A percentile compares a stretch with the other conserved stretches of the same genome.
These are phyloP conservation scores for Catotricha subobsoleta DNA, from an alignment of 2,888 invertebrate species.

Conservation along the genomic window DNA sequence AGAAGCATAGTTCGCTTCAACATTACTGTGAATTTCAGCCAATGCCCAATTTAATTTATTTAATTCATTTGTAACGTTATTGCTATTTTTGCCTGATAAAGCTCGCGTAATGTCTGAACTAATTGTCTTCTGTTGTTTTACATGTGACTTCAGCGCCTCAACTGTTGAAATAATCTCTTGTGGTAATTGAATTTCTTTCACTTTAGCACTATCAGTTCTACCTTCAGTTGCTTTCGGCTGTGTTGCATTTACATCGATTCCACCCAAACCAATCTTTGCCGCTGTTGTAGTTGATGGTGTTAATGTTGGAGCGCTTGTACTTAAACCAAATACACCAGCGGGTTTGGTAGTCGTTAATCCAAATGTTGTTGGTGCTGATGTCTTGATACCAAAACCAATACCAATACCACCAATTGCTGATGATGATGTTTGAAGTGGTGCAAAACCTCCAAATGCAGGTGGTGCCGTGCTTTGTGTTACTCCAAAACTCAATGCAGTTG, in stretches of 20 bases:
- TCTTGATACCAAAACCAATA: too few species aligned
- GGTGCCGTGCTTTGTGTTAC: not conserved
- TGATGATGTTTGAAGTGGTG: slow-evolving; percentile 4
- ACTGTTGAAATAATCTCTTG: slow-evolving; percentile 61
- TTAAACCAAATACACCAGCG: slow-evolving; percentile 1
- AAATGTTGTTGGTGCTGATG: slow-evolving; percentile 1
- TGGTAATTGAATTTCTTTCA: slow-evolving; percentile 38
- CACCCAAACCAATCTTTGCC: slow-evolving; percentile 24
- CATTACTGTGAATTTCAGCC: slow-evolving; percentile 24
- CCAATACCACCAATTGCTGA: slow-evolving; percentile 14
- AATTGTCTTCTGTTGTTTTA: slow-evolving; percentile 67
- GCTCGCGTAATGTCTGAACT: slow-evolving; percentile 66
- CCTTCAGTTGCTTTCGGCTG: slow-evolving; percentile 26
- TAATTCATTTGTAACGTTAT: slow-evolving; percentile 20
- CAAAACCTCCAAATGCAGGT: slow-evolving; percentile 7
- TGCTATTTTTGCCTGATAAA: slow-evolving; percentile 29
- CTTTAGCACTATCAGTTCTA: slow-evolving; percentile 24
- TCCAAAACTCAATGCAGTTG: slow-evolving; percentile 9
- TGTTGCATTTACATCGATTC: slow-evolving; percentile 24
- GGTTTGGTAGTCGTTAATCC: not conserved
- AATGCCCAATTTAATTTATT: slow-evolving; percentile 21
- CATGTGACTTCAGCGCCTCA: slow-evolving; percentile 62
- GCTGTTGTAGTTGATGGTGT: slow-evolving; percentile 7
- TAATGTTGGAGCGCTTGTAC: not conserved
- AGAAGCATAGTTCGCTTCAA: slow-evolving; percentile 25